These are phyloP conservation scores for Diachrysia chrysitis DNA, from an alignment of 2,888 invertebrate species.

Conservation along the genomic window DNA sequence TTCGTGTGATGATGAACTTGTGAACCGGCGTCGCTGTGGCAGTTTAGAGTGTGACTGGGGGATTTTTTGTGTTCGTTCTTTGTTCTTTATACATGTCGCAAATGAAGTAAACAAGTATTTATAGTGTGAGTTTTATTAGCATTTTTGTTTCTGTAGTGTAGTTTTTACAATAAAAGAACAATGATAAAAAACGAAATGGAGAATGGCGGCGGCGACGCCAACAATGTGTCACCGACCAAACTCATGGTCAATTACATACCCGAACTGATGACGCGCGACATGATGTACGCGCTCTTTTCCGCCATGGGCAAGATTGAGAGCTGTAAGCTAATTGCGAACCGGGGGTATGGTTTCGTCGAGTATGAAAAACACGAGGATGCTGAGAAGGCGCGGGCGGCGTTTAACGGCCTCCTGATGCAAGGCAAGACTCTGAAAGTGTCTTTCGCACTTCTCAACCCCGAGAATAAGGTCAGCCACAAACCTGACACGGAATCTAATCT, in stretches of 20 bases:
- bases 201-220: slow-evolving; percentile 89
- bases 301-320: slow-evolving; percentile 88
- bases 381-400: slow-evolving; percentile 87
- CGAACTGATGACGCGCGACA: slow-evolving; percentile 88
- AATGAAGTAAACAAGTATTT: slow-evolving; percentile 82
- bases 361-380: slow-evolving; percentile 88
- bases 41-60: slow-evolving; percentile 81
- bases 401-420: slow-evolving; percentile 88
- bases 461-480: slow-evolving; percentile 86
- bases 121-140: slow-evolving; percentile 82
- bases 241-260: slow-evolving; percentile 89
- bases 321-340: slow-evolving; percentile 86
- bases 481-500: slow-evolving; percentile 87
- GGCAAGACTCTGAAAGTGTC: slow-evolving; percentile 88
- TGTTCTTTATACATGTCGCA: slow-evolving; percentile 83
- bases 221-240: slow-evolving; percentile 89
- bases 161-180: slow-evolving; percentile 79
- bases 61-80: slow-evolving; percentile 85
- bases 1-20: slow-evolving; percentile 85
- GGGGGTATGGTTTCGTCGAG: slow-evolving; percentile 88
- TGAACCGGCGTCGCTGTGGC: slow-evolving; percentile 88
- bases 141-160: slow-evolving; percentile 86
- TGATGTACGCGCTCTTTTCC: slow-evolving; percentile 88
- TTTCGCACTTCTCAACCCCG: slow-evolving; percentile 87
- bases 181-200: slow-evolving; percentile 87